phyloP scores from a whole-genome alignment of 1,140 invertebrate genomes.

The Zophobas atratus region DNA sequence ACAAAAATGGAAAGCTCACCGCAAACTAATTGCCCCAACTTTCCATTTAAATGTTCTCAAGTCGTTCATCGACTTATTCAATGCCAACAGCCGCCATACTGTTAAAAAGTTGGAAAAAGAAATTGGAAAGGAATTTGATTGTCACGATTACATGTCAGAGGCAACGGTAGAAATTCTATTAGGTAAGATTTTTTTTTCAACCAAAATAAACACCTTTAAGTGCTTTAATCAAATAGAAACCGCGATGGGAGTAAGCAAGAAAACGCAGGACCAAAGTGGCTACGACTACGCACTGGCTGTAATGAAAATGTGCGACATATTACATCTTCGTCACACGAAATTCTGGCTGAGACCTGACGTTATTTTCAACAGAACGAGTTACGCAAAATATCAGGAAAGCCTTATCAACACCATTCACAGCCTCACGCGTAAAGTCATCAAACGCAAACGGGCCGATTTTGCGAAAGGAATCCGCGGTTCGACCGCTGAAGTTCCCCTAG shows the following conservation, averaged over 20 bases:
- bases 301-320: slow-evolving; percentile 89
- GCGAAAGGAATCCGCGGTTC: slow-evolving; percentile 75
- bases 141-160: slow-evolving; percentile 89
- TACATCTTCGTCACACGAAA: slow-evolving; percentile 86
- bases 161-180: slow-evolving; percentile 86
- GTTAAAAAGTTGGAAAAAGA: slow-evolving; percentile 78
- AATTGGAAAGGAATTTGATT: slow-evolving; percentile 79
- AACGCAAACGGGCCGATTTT: slow-evolving; percentile 68
- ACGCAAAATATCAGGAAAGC: slow-evolving; percentile 66
- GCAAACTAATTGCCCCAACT: slow-evolving; percentile 86
- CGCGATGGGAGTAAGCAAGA: slow-evolving; percentile 86
- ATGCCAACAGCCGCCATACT: slow-evolving; percentile 81
- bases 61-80: slow-evolving; percentile 87
- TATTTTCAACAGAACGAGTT: slow-evolving; percentile 86
- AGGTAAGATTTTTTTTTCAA: slow-evolving; percentile 69
- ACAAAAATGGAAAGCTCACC: slow-evolving; percentile 85
- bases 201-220: background rate
- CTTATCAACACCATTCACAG: slow-evolving; percentile 80
- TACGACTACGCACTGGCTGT: slow-evolving; percentile 88
- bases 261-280: slow-evolving; percentile 81
- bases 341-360: slow-evolving; percentile 88
- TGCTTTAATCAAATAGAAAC: slow-evolving; percentile 72
- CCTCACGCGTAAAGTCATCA: slow-evolving; percentile 75
- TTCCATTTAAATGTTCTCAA: slow-evolving; percentile 89
- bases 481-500: slow-evolving; percentile 66